Base-by-base conservation (phyloP, 2,113 vertebrate species). In the Onychostruthus taczanowskii region DNA sequence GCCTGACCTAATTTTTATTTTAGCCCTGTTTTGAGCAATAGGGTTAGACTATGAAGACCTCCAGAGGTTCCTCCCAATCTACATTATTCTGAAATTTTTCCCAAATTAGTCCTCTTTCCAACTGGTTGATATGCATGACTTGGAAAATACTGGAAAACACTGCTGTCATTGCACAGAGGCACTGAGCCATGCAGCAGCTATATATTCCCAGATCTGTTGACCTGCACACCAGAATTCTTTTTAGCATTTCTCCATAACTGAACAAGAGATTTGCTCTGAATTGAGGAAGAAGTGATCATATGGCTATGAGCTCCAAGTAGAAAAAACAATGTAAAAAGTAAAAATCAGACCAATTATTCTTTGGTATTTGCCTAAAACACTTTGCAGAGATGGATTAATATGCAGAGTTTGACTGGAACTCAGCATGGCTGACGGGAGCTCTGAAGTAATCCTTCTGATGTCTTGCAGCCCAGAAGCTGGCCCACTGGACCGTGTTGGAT, bases 151-250 rank as follows among this genome's bases (percentile, higher is more conserved):
- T 91, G 69, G 56, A 64, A 84, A 84, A 84, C 30, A 77, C 66
- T 83, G 78, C 81, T 85, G 89, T 87, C 55, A 41, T 78, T 85
- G 84, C 93, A 80, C 62, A 85, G 83, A 95, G 82, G 82, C 92
- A 95, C 44, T 93, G 94, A 94, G 79, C 89, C 94, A 87, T 94
- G 81, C 47, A 87, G 66, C 43, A 84, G 68, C 64, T 92, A 21
- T 47, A 43, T 83, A 93, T 81, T 93, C 82, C 79, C 92, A 88
- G 68, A 37, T 93, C 83, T 1, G 2, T 0, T 95, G 85, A 84
- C 66, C 47, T 0, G 0, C 82, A 82, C 80, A 72, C 26, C 64
- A 93, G 75, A 93, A 88, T 15, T 83, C 70, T 81, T 77, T 67
- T 53, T 63, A 93, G 55, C 0, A 0, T 90, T 85, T 80, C 43